Evolutionary conservation across 1,140 invertebrate genomes (phyloP).

Genomic region (Pachypsylla venusta): DNA sequence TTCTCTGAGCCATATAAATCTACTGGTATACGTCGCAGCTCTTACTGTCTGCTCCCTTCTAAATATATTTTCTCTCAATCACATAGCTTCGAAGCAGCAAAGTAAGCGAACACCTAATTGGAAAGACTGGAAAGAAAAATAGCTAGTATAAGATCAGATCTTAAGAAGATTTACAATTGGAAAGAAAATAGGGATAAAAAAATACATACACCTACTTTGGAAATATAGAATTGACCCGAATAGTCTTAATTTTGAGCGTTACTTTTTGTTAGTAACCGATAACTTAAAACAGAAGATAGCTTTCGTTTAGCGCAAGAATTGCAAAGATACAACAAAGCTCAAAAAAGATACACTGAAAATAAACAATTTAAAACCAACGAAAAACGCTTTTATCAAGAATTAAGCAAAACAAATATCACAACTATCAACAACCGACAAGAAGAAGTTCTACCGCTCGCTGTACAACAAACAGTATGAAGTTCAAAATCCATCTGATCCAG

Average conservation of each 20-base stretch:
- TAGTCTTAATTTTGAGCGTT: too few relatives aligned
- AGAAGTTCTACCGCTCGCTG: too few relatives aligned
- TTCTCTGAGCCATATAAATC: not conserved
- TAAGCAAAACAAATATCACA: not conserved
- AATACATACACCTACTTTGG: not conserved
- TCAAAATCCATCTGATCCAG: too few relatives aligned
- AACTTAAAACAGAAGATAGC: not conserved
- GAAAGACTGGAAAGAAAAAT: constrained; percentile 3
- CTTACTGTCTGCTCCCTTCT: not conserved
- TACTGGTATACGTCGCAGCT: not conserved
- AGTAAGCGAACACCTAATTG: not conserved
- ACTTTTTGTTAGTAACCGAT: not conserved
- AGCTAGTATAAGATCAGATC: not conserved
- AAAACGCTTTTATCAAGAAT: not conserved
- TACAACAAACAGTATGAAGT: too few relatives aligned
- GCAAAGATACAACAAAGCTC: not conserved
- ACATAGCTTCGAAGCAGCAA: not conserved
- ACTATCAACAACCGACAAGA: too few relatives aligned
- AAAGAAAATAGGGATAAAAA: not conserved
- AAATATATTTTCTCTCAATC: not conserved
- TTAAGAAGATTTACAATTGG: not conserved
- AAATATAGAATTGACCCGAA: not conserved
- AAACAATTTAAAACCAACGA: not conserved
- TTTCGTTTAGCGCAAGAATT: not conserved
- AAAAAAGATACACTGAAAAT: not conserved